Base-by-base conservation (phyloP, 2,113 vertebrate genomes). In the Oceanodroma tethys region DNA sequence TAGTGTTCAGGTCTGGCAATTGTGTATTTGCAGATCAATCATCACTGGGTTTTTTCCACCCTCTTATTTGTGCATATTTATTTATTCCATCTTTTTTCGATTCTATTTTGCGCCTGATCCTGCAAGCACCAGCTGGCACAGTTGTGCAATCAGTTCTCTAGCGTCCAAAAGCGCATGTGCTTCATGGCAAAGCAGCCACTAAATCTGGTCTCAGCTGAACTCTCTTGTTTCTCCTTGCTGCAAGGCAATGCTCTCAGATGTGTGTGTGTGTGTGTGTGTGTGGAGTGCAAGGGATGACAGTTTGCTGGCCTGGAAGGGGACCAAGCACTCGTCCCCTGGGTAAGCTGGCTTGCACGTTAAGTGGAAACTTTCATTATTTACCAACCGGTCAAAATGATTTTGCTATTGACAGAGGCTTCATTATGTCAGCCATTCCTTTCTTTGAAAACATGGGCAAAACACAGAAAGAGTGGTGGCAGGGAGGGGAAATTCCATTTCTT, bases 401-500 rank as follows among this genome's bases (percentile, higher is more conserved):
- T 95, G 93, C 82, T 98, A 97, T 95, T 97, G 95, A 97, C 83
- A 97, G 68, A 91, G 75, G 81, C 93, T 96, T 96, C 81, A 58
- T 96, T 97, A 95, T 88, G 81, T 94, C 93, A 90, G 75, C 90
- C 83, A 56, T 89, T 96, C 81, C 73, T 32, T 73, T 85, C 94
- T 95, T 88, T 95, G 90, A 96, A 96, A 97, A 96, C 34, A 45
- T 60, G 95, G 86, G 65, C 85, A 80, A 80, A 91, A 93, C 76
- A 94, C 86, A 83, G 86, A 70, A 92, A 86, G 75, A 88, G 78
- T 70, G 89, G 83, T 95, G 91, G 89, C 89, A 83, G 88, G 87
- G 93, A 97, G 81, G 85, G 73, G 92, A 91, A 97, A 97, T 93
- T 98, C 95, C 97, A 93, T 93, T 98, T 97, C 81, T 97, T 90